Base-by-base conservation (phyloP, 2,888 invertebrate genomes). In the Hetaerina titia region DNA sequence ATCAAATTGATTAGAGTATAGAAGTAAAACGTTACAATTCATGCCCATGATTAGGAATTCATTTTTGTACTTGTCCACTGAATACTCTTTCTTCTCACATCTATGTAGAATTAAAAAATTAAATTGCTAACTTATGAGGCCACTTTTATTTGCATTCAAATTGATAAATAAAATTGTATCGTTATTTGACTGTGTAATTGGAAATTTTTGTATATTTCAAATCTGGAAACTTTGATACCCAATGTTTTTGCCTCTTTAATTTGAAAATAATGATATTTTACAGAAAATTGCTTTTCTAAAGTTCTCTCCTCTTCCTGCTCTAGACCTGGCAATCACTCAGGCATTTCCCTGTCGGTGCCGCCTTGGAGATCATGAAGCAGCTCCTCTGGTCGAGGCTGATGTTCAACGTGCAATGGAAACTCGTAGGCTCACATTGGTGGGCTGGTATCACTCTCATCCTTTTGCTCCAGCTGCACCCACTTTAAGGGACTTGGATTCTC, bases 371-470 rank as follows among this genome's bases (percentile, higher is more conserved):
- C 97, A 98, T 94, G 98, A 98, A 95, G 98, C 98, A 95, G 98
- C 98, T 69, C 98, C 98, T 8, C 97, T 98, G 95, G 98, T 98
- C 0, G 99, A 99, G 96, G 97, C 98, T 11, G 98, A 98, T 97
- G 99, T 99, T 96, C 98, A 98, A 95, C 98, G 98, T 96, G 97
- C 98, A 95, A 98, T 99, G 97, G 98, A 99, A 96, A 98, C 98
- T 96, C 98, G 98, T 96, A 98, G 98, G 95, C 97, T 99, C 81
- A 98, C 98, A 8, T 97, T 99, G 15, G 98, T 99, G 7, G 99
- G 99, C 13, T 99, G 99, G 99, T 99, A 99, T 97, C 99, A 99
- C 97, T 99, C 99, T 17, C 99, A 99, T 97, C 99, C 99, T 0
- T 98, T 98, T 95, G 98, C 98, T 95, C 98, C 98, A 95, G 98